Evolutionary conservation across 2,797 vertebrate genomes (phyloP).

Genomic region (Anisognathus igniventris): DNA sequence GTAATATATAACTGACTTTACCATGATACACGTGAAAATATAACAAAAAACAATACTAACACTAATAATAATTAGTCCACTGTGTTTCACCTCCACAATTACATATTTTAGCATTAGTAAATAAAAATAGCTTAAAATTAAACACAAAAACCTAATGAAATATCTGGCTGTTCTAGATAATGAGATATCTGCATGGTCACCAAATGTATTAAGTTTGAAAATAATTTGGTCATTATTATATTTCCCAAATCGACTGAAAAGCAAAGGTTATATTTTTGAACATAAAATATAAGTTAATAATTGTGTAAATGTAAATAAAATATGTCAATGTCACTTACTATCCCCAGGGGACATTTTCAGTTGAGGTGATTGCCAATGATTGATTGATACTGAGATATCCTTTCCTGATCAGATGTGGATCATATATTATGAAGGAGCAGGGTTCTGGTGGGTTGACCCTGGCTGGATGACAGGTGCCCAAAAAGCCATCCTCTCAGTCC

Average conservation of each 20-base stretch:
- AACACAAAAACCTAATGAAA: slow-evolving; percentile 48
- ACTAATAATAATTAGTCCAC: not conserved
- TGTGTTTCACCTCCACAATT: slow-evolving; percentile 47
- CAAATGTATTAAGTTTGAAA: not conserved
- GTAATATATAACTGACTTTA: slow-evolving; percentile 64
- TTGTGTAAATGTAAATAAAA: not conserved
- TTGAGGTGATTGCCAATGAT: not conserved
- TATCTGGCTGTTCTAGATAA: not conserved
- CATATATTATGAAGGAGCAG: not conserved
- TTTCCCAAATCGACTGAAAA: not conserved
- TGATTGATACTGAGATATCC: not conserved
- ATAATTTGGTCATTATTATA: not conserved
- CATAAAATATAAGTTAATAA: not conserved
- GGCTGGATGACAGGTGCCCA: not conserved
- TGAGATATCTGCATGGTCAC: not conserved
- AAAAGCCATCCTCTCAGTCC: not conserved
- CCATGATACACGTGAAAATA: slow-evolving; percentile 49
- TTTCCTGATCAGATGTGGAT: not conserved
- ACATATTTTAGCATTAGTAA: slow-evolving; percentile 22
- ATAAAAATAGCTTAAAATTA: slow-evolving; percentile 62
- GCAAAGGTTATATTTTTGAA: not conserved
- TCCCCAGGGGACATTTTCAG: not conserved
- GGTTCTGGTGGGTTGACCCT: not conserved
- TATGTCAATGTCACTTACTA: not conserved
- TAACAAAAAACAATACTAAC: slow-evolving; percentile 38